phyloP scores from a whole-genome alignment of 1,140 invertebrate species.

The Meloidogyne floridensis region DNA sequence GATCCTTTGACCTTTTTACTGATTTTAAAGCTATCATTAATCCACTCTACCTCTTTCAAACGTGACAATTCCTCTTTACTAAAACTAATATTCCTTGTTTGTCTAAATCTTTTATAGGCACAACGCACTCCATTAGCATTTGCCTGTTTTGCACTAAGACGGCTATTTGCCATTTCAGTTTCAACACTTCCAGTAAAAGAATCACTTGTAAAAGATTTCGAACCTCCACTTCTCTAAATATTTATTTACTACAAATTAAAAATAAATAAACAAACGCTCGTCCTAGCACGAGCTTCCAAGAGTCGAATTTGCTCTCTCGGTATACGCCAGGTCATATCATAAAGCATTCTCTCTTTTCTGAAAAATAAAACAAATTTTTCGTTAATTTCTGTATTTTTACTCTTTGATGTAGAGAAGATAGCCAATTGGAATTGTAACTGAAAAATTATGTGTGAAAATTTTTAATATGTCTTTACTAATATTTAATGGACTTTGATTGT shows the following conservation, averaged over 20 bases:
- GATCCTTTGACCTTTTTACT: too few species aligned
- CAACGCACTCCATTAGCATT: slow-evolving; percentile 59
- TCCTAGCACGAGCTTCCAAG: slow-evolving; percentile 33
- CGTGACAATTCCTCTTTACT: slow-evolving; percentile 56
- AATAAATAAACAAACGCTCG: slow-evolving; percentile 6
- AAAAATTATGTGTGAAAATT: not conserved
- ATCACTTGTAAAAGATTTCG: slow-evolving; percentile 37
- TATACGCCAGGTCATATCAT: slow-evolving; percentile 65
- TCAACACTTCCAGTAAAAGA: slow-evolving; percentile 45
- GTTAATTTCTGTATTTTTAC: slow-evolving; percentile 26
- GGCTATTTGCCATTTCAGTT: slow-evolving; percentile 48
- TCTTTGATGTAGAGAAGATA: slow-evolving; percentile 65
- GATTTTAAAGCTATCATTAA: too few species aligned
- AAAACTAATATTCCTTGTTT: slow-evolving; percentile 63
- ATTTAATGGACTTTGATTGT: too few species aligned
- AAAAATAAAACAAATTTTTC: slow-evolving; percentile 18
- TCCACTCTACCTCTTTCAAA: slow-evolving; percentile 52
- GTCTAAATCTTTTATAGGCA: slow-evolving; percentile 56
- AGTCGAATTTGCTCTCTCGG: slow-evolving; percentile 59
- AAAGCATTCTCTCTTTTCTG: slow-evolving; percentile 63
- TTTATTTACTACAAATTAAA: not conserved
- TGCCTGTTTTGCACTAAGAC: slow-evolving; percentile 54
- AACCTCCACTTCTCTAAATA: not conserved
- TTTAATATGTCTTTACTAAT: not conserved
- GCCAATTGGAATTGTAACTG: slow-evolving; percentile 50